Evolutionary conservation across 2,888 invertebrate genomes (phyloP), one percentile per base, ranked within the genome.

Genomic region (Clunio marinus): DNA sequence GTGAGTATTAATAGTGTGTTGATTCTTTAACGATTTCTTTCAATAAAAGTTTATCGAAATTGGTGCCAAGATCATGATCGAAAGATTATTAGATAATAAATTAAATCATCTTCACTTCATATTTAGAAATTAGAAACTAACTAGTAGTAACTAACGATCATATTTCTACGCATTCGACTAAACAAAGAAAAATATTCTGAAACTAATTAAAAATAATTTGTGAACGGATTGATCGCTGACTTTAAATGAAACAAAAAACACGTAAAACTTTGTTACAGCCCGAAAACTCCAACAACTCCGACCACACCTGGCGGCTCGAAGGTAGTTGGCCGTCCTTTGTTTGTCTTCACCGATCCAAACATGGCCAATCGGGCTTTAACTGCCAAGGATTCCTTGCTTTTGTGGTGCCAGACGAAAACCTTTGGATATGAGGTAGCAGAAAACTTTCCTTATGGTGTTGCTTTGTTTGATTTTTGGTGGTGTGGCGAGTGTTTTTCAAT

Each of bases 331-430:
- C n/a, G n/a, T n/a, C 88, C 89, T 79, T 84, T 88, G 81, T 92
- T 93, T 87, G 90, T 88, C 87, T 92, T 93, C 86, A 91, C 91
- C 80, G 92, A 92, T 83, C 89, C 91, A 77, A 87, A 88, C 81
- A 86, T 95, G 83, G 88, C 87, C 80, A 88, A 89, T 81, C 93
- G 91, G 83, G 95, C 95, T 77, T 89, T 88, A 82, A 91, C 93
- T 82, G 93, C 96, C 82, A 97, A 96, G 88, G 95, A 96, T 80
- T 88, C 94, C 81, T 86, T 97, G 80, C 88, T 97, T 83, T 88
- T 90, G 81, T 97, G 97, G 97, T 93, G 93, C 84, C 91, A 93
- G 83, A 89, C 91, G 84, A 95, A 96, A 87, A 96, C 96, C 76
- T 88, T 90, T 85, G 95, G 93, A 84, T 97, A 97, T 83, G 90